phyloP scores from a whole-genome alignment of 2,113 vertebrate genomes.

The Strix aluco region DNA sequence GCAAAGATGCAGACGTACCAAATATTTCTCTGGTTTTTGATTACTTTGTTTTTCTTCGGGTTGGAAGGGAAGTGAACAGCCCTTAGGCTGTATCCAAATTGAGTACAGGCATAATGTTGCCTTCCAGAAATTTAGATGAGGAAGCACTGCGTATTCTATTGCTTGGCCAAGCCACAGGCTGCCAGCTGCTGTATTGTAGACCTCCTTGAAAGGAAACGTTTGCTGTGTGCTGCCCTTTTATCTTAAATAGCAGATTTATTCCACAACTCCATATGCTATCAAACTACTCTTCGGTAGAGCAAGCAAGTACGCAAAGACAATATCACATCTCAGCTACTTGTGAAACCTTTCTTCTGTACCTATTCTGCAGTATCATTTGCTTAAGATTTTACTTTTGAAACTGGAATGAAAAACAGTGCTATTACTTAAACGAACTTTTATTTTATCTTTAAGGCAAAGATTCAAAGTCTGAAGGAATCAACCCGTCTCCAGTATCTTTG shows the following conservation, averaged over 20 bases:
- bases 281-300: not conserved
- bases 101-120: not conserved
- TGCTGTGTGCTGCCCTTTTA: not conserved
- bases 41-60: not conserved
- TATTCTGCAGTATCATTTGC: not conserved
- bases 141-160: not conserved
- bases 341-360: not conserved
- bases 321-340: not conserved
- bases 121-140: not conserved
- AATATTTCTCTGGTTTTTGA: not conserved
- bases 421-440: not conserved
- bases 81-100: not conserved
- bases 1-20: not conserved
- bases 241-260: not conserved
- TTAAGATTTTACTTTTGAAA: not conserved
- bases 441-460: constrained; percentile 86
- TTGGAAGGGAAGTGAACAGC: not conserved
- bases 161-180: not conserved
- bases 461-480: constrained; percentile 85
- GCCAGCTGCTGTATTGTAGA: not conserved
- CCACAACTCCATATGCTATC: rapidly evolving
- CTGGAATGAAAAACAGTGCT: not conserved
- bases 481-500: constrained; percentile 82
- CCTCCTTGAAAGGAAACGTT: not conserved
- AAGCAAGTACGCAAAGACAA: not conserved